These are phyloP conservation scores for Ceryle rudis DNA, from an alignment of 2,797 vertebrate genomes.

Conservation along the genomic window DNA sequence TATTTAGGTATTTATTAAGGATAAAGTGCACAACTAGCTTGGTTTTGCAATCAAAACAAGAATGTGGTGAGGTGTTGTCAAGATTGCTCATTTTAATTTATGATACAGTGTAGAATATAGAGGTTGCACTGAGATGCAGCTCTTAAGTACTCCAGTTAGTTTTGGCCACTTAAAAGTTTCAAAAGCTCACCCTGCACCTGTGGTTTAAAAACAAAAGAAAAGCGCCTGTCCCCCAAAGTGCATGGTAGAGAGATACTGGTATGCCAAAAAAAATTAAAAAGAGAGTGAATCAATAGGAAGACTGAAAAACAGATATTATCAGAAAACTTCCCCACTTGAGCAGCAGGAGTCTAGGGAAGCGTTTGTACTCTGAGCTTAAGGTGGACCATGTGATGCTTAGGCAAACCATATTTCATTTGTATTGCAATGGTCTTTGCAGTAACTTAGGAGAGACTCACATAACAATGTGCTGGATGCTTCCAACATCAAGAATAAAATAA, in stretches of 20 bases:
- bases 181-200: not conserved
- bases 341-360: not conserved
- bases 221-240: not conserved
- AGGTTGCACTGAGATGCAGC: not conserved
- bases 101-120: not conserved
- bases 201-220: not conserved
- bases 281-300: not conserved
- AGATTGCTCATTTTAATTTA: not conserved
- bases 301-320: not conserved
- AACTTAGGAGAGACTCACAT: not conserved
- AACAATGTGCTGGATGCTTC: not conserved
- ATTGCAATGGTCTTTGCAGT: not conserved
- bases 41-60: not conserved
- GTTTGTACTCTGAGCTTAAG: not conserved
- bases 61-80: not conserved
- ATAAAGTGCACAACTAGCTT: constrained; percentile 48
- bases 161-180: not conserved
- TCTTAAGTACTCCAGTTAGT: not conserved
- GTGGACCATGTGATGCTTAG: accelerated
- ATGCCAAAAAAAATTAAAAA: not conserved
- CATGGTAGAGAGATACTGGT: not conserved
- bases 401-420: not conserved
- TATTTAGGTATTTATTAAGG: not conserved
- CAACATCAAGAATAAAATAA: not conserved
- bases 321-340: not conserved